Percentiles rank a stretch among this genome's conserved stretches.
phyloP scores from a whole-genome alignment of 2,113 vertebrate species.

The Oreochromis aureus region DNA sequence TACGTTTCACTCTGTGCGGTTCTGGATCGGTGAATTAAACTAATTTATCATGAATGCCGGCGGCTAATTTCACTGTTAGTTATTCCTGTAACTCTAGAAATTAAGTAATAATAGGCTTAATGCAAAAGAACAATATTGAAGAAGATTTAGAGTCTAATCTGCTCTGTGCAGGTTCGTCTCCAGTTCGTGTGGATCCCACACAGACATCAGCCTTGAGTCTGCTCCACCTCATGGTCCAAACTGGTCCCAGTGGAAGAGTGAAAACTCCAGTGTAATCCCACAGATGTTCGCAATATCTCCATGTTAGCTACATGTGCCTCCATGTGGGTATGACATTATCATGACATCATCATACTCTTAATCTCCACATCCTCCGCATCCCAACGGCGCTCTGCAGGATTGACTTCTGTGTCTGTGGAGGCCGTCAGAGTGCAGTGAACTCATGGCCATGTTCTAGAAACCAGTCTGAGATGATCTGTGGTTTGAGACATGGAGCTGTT shows the following conservation, averaged over 20 bases:
- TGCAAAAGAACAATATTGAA: background rate
- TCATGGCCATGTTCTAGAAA: background rate
- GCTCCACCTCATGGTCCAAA: background rate
- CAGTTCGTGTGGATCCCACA: background rate
- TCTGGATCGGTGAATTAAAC: background rate
- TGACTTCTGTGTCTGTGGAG: background rate
- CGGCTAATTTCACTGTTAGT: background rate
- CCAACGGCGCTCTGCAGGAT: background rate
- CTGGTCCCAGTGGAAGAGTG: background rate
- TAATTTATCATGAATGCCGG: background rate
- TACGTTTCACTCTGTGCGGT: background rate
- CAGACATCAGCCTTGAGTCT: background rate
- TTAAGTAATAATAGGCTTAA: background rate
- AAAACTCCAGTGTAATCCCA: background rate
- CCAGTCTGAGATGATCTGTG: background rate
- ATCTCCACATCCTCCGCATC: background rate
- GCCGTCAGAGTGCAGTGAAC: background rate
- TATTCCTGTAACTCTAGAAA: background rate
- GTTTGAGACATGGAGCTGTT: background rate
- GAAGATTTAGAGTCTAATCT: background rate
- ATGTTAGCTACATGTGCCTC: background rate
- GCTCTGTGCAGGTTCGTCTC: background rate
- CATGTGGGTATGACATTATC: background rate
- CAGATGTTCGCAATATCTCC: background rate
- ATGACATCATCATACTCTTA: background rate